A percentile compares a stretch with the other conserved stretches of the same genome.
Evolutionary conservation across 2,797 vertebrate species (phyloP).

Genomic region (Neopelma chrysocephalum): DNA sequence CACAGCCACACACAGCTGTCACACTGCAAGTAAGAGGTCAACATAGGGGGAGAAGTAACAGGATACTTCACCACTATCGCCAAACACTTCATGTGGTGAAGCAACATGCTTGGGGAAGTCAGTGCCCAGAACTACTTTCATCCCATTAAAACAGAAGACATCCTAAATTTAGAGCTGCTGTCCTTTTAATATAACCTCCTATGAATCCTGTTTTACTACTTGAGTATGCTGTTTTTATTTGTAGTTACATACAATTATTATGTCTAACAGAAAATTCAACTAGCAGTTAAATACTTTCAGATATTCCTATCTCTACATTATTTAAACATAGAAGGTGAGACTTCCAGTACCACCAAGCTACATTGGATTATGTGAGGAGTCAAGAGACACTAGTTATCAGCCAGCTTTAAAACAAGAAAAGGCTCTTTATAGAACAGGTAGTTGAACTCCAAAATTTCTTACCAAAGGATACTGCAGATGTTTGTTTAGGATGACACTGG

Average conservation of each 20-base stretch:
- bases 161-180: constrained; percentile 24
- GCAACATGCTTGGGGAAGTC: constrained; percentile 2
- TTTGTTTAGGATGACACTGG: neutral
- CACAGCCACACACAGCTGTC: constrained; percentile 43
- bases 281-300: neutral
- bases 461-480: neutral
- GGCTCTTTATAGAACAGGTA: neutral
- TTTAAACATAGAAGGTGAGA: neutral
- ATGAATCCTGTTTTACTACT: neutral
- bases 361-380: fast-evolving
- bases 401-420: neutral
- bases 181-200: neutral
- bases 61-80: constrained; percentile 27
- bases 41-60: constrained; percentile 39
- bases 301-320: neutral
- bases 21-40: constrained; percentile 32
- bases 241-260: neutral
- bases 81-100: constrained; percentile 33
- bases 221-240: neutral
- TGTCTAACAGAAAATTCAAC: neutral
- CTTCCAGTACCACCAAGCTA: neutral
- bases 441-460: neutral
- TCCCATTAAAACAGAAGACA: constrained; percentile 12
- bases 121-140: constrained; percentile 3
- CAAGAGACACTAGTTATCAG: neutral